Evolutionary conservation across 2,888 invertebrate genomes (phyloP).

Genomic region (Hypsopygia costalis): DNA sequence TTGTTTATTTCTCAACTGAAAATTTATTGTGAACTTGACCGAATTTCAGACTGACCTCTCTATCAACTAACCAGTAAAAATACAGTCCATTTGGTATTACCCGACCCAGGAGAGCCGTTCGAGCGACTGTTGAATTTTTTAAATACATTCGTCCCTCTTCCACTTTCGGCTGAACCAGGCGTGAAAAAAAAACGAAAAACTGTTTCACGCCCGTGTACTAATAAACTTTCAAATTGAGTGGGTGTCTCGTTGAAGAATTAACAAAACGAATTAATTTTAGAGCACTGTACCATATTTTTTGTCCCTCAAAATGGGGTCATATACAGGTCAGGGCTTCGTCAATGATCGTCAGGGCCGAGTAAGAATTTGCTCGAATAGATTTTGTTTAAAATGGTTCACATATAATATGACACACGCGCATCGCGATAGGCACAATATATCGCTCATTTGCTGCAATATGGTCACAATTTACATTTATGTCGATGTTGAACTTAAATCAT

Average conservation of each 20-base stretch:
- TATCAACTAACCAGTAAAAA: background rate
- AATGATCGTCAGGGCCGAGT: no score
- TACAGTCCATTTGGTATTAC: background rate
- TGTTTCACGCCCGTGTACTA: slow-evolving; percentile 3
- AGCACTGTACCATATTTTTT: background rate
- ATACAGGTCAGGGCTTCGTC: no score
- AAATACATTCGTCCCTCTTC: slow-evolving; percentile 5
- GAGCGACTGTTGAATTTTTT: slow-evolving; percentile 6
- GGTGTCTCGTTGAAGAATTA: slow-evolving; percentile 2
- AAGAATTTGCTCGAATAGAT: no score
- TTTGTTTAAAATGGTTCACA: no score
- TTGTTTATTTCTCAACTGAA: no score
- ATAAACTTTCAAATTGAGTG: slow-evolving; percentile 10
- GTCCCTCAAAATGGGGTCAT: background rate
- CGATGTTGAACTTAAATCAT: no score
- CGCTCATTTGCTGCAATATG: no score
- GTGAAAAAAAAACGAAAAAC: slow-evolving; percentile 6
- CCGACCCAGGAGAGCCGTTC: background rate
- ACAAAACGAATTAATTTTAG: slow-evolving; percentile 1
- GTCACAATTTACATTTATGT: no score
- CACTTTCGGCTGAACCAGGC: background rate
- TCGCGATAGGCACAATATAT: no score
- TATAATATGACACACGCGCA: no score
- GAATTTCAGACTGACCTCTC: no score
- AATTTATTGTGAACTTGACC: no score